Evolutionary conservation across 2,113 vertebrate species (phyloP).

Genomic region (Psilopogon haemacephalus): DNA sequence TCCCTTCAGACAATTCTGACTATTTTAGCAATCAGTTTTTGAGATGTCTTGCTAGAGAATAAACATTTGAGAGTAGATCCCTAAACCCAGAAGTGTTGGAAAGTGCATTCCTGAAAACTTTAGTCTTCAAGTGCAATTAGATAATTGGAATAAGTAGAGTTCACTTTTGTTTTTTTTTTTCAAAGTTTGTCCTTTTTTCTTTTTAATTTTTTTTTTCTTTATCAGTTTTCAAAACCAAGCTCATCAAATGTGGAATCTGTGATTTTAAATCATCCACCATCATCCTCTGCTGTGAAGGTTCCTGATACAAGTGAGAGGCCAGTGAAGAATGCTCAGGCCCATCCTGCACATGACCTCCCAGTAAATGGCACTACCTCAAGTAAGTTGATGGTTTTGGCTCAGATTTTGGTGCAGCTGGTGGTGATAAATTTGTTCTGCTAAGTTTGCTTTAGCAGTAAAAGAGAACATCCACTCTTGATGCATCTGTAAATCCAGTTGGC

Average conservation of each 20-base stretch:
- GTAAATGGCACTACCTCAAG: slow-evolving; percentile 71
- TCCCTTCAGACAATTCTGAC: not conserved
- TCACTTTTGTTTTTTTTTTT: not conserved
- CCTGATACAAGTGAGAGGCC: slow-evolving; percentile 78
- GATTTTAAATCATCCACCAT: slow-evolving; percentile 47
- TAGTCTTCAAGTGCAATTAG: not conserved
- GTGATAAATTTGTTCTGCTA: too few relatives aligned
- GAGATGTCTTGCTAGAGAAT: not conserved
- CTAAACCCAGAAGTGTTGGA: not conserved
- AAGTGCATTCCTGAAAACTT: not conserved
- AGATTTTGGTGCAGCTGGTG: not conserved
- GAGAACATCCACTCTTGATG: not conserved
- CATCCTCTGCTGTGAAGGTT: slow-evolving; percentile 65
- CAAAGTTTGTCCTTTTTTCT: not conserved
- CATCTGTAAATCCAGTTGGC: not conserved
- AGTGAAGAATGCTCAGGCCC: slow-evolving; percentile 75
- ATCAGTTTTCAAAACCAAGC: slow-evolving; percentile 69
- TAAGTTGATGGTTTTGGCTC: slow-evolving; percentile 45
- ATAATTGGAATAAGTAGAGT: not conserved
- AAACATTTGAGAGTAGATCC: not conserved
- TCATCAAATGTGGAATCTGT: slow-evolving; percentile 63
- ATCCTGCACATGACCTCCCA: slow-evolving; percentile 75
- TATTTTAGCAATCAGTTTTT: not conserved
- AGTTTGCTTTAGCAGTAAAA: not conserved
- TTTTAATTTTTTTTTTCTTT: not conserved